A percentile compares a stretch with the other conserved stretches of the same genome.
Conservation (phyloP, 2,113 vertebrate species). For the Himantopus leucocephalus region DNA sequence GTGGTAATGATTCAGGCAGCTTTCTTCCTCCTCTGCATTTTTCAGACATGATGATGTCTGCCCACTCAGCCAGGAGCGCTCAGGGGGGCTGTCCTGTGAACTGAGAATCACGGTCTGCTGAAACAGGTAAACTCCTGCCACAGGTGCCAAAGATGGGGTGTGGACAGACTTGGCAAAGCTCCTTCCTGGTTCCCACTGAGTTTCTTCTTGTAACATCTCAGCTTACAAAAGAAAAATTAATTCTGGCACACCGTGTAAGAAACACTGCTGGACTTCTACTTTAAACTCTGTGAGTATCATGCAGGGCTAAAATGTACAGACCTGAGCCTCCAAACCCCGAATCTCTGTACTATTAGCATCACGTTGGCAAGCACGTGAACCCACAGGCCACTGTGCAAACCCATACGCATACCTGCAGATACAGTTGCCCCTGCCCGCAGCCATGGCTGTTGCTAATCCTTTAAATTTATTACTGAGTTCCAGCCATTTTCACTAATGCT, state of each 20-base stretch:
- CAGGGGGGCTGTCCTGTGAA: not conserved
- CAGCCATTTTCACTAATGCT: not conserved
- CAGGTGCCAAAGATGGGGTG: not conserved
- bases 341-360: not conserved
- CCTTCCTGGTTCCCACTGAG: not conserved
- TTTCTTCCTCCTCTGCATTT: not conserved
- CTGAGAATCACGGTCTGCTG: not conserved
- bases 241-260: not conserved
- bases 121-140: not conserved
- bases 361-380: fast-evolving
- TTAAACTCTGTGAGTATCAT: not conserved
- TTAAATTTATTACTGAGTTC: not conserved
- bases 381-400: not conserved
- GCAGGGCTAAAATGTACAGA: not conserved
- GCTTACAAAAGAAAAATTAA: not conserved
- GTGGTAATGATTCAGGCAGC: not conserved
- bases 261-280: not conserved
- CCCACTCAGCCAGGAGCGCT: too few species aligned
- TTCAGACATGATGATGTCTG: not conserved
- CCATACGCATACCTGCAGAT: not conserved
- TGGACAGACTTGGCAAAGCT: not conserved
- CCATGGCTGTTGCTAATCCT: not conserved
- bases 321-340: not conserved
- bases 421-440: not conserved
- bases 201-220: not conserved